Evolutionary conservation across 1,140 invertebrate genomes (phyloP), one percentile per base, ranked within the genome.

Genomic region (Bactericera cockerelli): DNA sequence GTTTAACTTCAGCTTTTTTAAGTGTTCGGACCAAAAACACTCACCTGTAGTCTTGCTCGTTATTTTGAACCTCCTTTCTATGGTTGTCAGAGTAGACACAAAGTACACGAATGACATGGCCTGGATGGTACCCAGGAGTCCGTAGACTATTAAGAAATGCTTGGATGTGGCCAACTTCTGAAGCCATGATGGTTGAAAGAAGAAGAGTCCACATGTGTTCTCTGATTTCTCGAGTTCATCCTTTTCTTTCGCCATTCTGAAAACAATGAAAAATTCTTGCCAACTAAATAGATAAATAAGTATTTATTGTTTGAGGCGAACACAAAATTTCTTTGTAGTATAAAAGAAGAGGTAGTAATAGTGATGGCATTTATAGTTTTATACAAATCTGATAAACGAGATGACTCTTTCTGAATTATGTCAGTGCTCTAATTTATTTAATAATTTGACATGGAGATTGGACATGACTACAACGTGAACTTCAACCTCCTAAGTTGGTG

Each of bases 61-160:
- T 64, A 84, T 81, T 66, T 82, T 82, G 64, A 84, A 85, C 61
- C 82, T 72, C 65, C 81, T 84, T 66, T 86, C 82, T 60, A 86
- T 67, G 1, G 82, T 84, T 25, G 81, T 81, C 59, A 84, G 67
- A 6, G 80, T 79, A 21, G 82, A 78, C 2, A 81, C 71, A 56
- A 82, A 80, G 64, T 84, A 85, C 63, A 82, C 79, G 63, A 78
- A 84, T 25, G 80, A 76, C 78, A 83, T 84, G 28, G 81, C 77
- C 63, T 85, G 82, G 0, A 82, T 73, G n/a, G 82, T 79, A 8
- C 81, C 81, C 10, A 84, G 70, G 1, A 82, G 65, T 6, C 80
- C 80, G 63, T 82, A 85, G 11, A 81, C 77, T 1, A 74, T 66
- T 64, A 84, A 75, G 65, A 84, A 86, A 33, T 68, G 73, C 63